phyloP scores from a whole-genome alignment of 2,888 invertebrate genomes.

The Odontocolon sp. region DNA sequence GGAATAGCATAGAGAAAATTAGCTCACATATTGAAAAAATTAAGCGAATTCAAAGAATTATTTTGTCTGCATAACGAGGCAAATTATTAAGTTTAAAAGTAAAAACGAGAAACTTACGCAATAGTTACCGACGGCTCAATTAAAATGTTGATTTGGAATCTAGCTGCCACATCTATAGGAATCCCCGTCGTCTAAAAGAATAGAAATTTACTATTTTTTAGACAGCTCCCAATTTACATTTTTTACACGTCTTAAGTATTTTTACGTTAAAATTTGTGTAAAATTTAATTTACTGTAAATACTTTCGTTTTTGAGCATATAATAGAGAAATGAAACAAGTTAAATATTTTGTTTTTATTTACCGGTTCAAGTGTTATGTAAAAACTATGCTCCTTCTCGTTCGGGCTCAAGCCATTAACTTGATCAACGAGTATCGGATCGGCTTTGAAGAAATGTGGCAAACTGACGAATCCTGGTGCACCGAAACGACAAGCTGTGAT shows the following conservation, averaged over 20 bases:
- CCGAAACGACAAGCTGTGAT: conserved; percentile 90
- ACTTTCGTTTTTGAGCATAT: too few species aligned
- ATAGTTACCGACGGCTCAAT: conserved; percentile 85
- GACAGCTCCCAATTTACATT: background rate
- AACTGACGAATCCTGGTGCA: conserved; percentile 91
- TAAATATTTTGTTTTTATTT: conserved; percentile 62
- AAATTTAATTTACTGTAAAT: background rate
- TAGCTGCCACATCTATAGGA: conserved; percentile 88
- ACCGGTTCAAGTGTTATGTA: conserved; percentile 90
- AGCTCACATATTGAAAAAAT: background rate
- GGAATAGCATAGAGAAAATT: conserved; percentile 66
- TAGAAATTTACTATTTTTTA: conserved; percentile 52
- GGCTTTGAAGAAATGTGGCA: conserved; percentile 92
- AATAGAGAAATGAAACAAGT: too few species aligned
- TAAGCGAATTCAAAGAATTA: background rate
- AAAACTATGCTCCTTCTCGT: conserved; percentile 87
- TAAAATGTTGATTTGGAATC: conserved; percentile 90
- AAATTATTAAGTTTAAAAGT: background rate
- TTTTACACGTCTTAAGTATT: background rate
- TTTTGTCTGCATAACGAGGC: background rate
- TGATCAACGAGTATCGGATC: conserved; percentile 86
- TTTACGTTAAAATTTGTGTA: background rate
- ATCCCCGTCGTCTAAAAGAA: conserved; percentile 86
- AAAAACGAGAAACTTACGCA: conserved; percentile 83
- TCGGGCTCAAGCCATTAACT: conserved; percentile 87